Conservation (phyloP, 2,113 vertebrate species). For the Phaethornis superciliosus region DNA sequence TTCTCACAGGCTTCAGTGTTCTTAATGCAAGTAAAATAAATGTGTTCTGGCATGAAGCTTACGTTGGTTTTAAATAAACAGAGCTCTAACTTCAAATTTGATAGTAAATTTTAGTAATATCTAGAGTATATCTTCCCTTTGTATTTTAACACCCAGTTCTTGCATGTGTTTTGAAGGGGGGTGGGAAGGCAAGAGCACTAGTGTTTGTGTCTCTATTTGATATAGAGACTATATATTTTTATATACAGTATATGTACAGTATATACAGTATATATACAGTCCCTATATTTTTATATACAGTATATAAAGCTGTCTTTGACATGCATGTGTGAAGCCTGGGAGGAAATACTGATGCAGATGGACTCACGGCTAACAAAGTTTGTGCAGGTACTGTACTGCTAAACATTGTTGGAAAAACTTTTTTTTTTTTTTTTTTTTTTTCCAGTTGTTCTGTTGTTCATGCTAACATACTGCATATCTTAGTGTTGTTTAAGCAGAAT, state of each 20-base stretch:
- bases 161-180: neutral
- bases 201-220: neutral
- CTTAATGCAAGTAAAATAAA: neutral
- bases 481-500: neutral
- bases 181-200: neutral
- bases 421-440: too few species aligned
- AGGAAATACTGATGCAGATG: conserved; percentile 98
- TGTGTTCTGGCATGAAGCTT: neutral
- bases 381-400: conserved; percentile 84
- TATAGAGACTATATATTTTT: too few species aligned
- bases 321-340: conserved; percentile 98
- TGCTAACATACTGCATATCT: neutral
- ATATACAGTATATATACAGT: too few species aligned
- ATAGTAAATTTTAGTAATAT: neutral
- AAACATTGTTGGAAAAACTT: neutral
- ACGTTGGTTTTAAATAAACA: neutral
- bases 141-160: neutral
- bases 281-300: too few species aligned
- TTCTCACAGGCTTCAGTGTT: neutral
- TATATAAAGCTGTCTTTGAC: conserved; percentile 94
- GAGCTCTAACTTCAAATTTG: neutral
- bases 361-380: conserved; percentile 97
- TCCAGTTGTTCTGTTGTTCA: neutral
- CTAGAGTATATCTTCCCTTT: neutral
- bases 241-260: too few species aligned